phyloP scores from a whole-genome alignment of 2,113 vertebrate species.

The Panthera leo region DNA sequence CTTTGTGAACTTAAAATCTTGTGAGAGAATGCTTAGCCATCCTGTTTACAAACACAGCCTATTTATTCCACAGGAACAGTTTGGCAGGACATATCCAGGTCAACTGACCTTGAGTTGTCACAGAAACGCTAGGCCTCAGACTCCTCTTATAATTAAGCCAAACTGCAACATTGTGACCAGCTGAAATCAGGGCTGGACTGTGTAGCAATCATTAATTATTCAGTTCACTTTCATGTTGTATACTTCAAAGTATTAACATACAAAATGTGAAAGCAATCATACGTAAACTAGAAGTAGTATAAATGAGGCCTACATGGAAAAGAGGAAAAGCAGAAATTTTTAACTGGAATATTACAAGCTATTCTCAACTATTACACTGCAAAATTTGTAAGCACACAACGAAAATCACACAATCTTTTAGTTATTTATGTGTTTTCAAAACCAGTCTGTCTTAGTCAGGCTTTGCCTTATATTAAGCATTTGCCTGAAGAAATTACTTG shows the following conservation, averaged over 20 bases:
- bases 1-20: slow-evolving; percentile 63
- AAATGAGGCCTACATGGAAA: fast-evolving
- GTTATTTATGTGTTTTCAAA: slow-evolving; percentile 70
- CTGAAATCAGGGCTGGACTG: background rate
- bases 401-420: slow-evolving; percentile 55
- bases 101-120: slow-evolving; percentile 59
- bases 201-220: background rate
- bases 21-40: slow-evolving; percentile 17
- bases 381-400: background rate
- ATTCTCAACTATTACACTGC: slow-evolving; percentile 32
- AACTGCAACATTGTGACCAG: background rate
- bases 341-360: slow-evolving; percentile 33
- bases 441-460: slow-evolving; percentile 58
- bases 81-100: slow-evolving; percentile 71
- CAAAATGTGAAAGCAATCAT: slow-evolving; percentile 26
- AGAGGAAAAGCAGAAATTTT: background rate
- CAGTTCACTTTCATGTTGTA: slow-evolving; percentile 4
- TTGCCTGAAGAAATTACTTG: slow-evolving; percentile 72
- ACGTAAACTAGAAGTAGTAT: background rate
- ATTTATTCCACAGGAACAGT: slow-evolving; percentile 72
- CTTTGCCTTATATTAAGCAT: slow-evolving; percentile 66
- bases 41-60: slow-evolving; percentile 63
- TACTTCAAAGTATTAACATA: background rate
- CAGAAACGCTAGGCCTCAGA: slow-evolving; percentile 61
- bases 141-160: background rate